Evolutionary conservation across 1,140 invertebrate species (phyloP).

Genomic region (Lepidurus arcticus): DNA sequence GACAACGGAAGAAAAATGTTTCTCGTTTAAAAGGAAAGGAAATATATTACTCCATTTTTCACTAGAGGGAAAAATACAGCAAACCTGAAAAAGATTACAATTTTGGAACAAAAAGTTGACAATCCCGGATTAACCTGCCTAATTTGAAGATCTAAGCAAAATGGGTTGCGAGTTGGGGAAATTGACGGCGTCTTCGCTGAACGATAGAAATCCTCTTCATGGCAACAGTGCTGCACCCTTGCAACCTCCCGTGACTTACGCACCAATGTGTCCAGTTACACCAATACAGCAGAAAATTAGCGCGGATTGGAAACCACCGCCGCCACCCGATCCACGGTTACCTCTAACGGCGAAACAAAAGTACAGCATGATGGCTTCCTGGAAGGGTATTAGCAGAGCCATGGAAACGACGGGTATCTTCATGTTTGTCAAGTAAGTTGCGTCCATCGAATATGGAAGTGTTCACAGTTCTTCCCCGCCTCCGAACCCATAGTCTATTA

Average conservation of each 20-base stretch:
- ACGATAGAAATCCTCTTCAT: constrained; percentile 4
- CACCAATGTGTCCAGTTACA: neutral
- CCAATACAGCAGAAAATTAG: neutral
- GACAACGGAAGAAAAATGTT: no score
- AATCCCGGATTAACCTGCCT: neutral
- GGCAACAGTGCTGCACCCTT: neutral
- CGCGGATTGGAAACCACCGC: constrained; percentile 16
- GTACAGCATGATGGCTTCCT: constrained; percentile 77
- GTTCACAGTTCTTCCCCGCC: no score
- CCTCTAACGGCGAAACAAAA: constrained; percentile 79
- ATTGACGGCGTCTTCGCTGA: neutral
- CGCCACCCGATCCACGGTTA: constrained; percentile 61
- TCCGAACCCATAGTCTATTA: neutral
- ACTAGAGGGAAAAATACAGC: no score
- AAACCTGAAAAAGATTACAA: neutral
- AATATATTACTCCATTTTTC: no score
- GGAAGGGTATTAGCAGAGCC: constrained; percentile 79
- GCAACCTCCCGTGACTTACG: neutral
- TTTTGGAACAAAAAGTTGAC: neutral
- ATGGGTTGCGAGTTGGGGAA: constrained; percentile 24
- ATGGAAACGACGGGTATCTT: constrained; percentile 79
- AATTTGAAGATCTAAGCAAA: neutral
- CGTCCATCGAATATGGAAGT: constrained; percentile 12
- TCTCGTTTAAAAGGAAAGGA: no score
- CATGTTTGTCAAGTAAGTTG: constrained; percentile 83